Conservation (phyloP, 2,888 invertebrate species). For the Achlya flavicornis region DNA sequence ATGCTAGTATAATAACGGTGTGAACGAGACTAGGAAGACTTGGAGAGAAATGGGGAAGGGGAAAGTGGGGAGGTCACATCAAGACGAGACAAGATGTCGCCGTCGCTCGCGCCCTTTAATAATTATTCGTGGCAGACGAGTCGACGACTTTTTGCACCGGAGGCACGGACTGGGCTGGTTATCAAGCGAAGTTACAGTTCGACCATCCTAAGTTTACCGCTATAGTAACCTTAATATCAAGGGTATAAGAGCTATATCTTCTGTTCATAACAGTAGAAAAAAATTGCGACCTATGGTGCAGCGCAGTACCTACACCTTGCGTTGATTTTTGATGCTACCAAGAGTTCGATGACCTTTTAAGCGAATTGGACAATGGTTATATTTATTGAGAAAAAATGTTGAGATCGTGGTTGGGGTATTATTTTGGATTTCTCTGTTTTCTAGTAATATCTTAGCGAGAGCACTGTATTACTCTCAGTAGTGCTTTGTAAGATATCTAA, state of each 20-base stretch:
- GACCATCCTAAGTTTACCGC: conserved; percentile 30
- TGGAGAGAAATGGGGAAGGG: conserved; percentile 22
- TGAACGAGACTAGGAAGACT: conserved; percentile 23
- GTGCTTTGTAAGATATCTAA: too few species aligned
- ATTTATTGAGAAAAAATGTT: not conserved
- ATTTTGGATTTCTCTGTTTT: not conserved
- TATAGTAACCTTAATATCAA: conserved; percentile 33
- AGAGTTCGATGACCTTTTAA: conserved; percentile 29
- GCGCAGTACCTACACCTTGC: conserved; percentile 44
- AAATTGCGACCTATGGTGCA: conserved; percentile 32
- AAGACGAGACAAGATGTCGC: conserved; percentile 72
- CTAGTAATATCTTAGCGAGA: too few species aligned
- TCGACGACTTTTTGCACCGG: conserved; percentile 64
- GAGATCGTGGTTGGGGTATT: too few species aligned
- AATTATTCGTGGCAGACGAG: conserved; percentile 67
- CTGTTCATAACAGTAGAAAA: conserved; percentile 19
- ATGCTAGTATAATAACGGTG: conserved; percentile 13
- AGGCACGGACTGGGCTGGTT: conserved; percentile 47
- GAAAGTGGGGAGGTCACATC: conserved; percentile 34
- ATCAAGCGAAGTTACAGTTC: conserved; percentile 45
- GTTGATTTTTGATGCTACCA: conserved; percentile 34
- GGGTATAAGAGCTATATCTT: conserved; percentile 40
- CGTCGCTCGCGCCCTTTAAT: conserved; percentile 64
- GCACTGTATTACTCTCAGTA: too few species aligned
- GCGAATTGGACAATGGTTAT: conserved; percentile 33